These are phyloP conservation scores for Chaetogeoica ovagalla DNA, from an alignment of 2,888 invertebrate genomes.

Conservation along the genomic window DNA sequence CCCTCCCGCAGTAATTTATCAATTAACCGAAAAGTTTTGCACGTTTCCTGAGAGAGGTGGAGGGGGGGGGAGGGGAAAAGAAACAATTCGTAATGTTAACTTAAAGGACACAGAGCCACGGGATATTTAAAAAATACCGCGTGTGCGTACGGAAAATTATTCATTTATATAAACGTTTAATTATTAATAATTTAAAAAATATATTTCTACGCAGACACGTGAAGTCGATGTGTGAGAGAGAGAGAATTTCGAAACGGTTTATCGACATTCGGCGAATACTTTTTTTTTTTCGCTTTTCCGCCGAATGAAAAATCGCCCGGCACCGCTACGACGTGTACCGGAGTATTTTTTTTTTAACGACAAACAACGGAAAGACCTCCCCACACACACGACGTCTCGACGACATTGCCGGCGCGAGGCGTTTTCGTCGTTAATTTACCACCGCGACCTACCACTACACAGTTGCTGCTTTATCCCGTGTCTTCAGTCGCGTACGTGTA, in stretches of 20 bases:
- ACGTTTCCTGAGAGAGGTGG: not conserved
- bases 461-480: slow-evolving; percentile 5
- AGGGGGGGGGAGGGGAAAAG: not conserved
- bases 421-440: slow-evolving; percentile 42
- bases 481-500: not conserved
- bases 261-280: too few species aligned
- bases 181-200: too few species aligned
- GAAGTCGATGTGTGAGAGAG: too few species aligned
- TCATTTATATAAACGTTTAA: too few species aligned
- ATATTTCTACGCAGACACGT: too few species aligned
- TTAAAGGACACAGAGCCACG: not conserved
- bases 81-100: not conserved
- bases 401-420: slow-evolving; percentile 19
- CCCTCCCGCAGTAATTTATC: not conserved
- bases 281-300: not conserved
- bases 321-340: not conserved
- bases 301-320: not conserved
- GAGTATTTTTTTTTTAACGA: slow-evolving; percentile 33
- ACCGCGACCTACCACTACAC: not conserved
- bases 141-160: too few species aligned
- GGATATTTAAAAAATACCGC: too few species aligned
- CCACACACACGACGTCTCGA: slow-evolving; percentile 3
- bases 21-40: slow-evolving; percentile 1
- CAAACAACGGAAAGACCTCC: too few species aligned
- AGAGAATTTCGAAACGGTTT: too few species aligned